Percentiles rank a stretch among this genome's conserved stretches.
These are phyloP conservation scores for Thunnus albacares DNA, from an alignment of 2,797 vertebrate species.

Conservation along the genomic window DNA sequence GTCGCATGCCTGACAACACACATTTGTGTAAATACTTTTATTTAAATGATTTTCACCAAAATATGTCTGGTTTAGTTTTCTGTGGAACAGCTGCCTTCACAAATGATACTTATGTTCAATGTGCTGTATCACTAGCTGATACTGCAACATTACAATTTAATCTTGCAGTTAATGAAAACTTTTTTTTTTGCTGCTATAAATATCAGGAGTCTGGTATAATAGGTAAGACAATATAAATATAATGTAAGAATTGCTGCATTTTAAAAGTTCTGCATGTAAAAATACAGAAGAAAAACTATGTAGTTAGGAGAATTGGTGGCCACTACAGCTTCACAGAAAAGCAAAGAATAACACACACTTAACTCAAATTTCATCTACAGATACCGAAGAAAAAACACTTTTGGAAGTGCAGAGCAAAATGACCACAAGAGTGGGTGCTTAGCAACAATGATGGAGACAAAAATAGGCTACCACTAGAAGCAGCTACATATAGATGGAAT, in stretches of 20 bases:
- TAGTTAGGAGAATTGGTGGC: neutral
- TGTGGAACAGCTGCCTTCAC: neutral
- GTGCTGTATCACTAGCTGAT: neutral
- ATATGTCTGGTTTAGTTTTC: neutral
- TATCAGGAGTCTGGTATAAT: neutral
- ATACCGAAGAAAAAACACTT: neutral
- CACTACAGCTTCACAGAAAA: neutral
- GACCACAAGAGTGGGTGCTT: conserved; percentile 13
- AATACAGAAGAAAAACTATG: neutral
- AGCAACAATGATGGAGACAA: conserved; percentile 23
- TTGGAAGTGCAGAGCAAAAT: neutral
- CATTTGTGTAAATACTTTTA: conserved; percentile 9
- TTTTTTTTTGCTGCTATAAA: neutral
- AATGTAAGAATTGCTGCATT: neutral
- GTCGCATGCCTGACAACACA: neutral
- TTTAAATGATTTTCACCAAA: neutral
- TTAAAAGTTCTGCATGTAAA: neutral
- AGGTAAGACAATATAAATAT: neutral
- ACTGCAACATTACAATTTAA: neutral
- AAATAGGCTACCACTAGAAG: neutral
- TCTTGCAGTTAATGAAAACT: neutral
- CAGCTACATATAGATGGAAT: neutral
- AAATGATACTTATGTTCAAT: conserved; percentile 3
- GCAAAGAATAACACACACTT: neutral
- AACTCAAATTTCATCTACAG: neutral